Percentiles rank a stretch among this genome's conserved stretches.
Conservation (phyloP, 2,113 vertebrate species). For the Tragelaphus scriptus region DNA sequence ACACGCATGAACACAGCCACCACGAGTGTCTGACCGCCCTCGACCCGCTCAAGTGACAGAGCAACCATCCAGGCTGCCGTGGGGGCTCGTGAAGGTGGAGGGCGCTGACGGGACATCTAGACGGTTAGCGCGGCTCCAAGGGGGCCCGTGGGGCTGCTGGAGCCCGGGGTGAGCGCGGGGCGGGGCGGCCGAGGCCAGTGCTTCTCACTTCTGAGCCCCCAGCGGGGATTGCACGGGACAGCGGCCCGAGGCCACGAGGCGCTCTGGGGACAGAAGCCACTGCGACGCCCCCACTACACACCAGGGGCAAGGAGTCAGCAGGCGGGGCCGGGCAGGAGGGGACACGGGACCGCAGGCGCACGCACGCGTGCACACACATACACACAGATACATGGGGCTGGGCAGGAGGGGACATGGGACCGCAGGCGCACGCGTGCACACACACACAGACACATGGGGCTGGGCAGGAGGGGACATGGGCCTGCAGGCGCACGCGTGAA, state of each 20-base stretch:
- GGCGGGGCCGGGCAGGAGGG: not conserved
- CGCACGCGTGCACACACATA: rapidly evolving
- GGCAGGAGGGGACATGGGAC: not conserved
- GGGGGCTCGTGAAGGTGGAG: rapidly evolving
- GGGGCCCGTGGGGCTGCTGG: not conserved
- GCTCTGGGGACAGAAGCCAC: too few relatives aligned
- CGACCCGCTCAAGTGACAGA: rapidly evolving
- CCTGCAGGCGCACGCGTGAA: rapidly evolving
- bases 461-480: rapidly evolving
- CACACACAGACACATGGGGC: too few relatives aligned
- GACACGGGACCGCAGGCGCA: rapidly evolving
- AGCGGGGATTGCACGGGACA: rapidly evolving
- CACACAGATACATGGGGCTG: rapidly evolving
- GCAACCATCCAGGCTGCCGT: rapidly evolving
- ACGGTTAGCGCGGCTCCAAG: rapidly evolving
- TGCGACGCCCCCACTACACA: rapidly evolving
- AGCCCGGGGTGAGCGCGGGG: rapidly evolving
- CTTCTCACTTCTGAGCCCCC: rapidly evolving
- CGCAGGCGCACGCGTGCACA: rapidly evolving
- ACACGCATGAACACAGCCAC: rapidly evolving
- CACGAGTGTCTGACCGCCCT: rapidly evolving
- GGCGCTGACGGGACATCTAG: not conserved
- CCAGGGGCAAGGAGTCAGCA: rapidly evolving
- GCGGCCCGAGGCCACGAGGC: rapidly evolving
- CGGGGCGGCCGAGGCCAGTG: rapidly evolving